Base-by-base conservation (phyloP, 2,113 vertebrate genomes). In the Hystrix brachyura region DNA sequence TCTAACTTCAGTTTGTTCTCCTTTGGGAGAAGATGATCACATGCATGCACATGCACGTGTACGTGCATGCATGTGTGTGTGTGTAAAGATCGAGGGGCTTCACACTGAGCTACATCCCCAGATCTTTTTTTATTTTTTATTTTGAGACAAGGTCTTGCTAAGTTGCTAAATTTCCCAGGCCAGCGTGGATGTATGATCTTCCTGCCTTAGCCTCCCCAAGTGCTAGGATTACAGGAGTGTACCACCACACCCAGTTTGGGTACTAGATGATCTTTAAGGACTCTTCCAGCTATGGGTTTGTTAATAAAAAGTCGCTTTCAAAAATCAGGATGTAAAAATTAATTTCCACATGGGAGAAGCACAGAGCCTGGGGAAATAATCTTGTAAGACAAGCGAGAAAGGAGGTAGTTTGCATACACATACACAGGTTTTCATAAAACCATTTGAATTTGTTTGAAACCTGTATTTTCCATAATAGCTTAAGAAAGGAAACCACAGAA, bases 401-500 rank as follows among this genome's bases (percentile, higher is more conserved):
- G 74, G 38, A 55, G 55, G 32, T 51, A 38, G 4, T 67, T 81
- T 93, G 10, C 71, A 95, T 48, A 60, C 17, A 59, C 6, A 60
- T 0, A 83, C 86, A 9, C 13, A 85, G 46, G 19, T 94, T 90
- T 95, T 84, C 29, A 57, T 81, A 90, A 96, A 95, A 90, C 57
- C 51, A 23, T 51, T 62, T 92, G 81, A 95, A 72, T 83, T 87
- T 51, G 53, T 23, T 2, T 0, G 91, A 83, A 94, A 94, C 51
- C 29, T 1, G 2, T 87, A 78, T 96, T 94, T 90, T 72, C 60
- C 29, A 74, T 46, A 91, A 43, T 13, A 81, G 48, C 69, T 87
- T 86, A 76, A 91, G 69, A 91, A 76, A 86, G 12, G 34, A 76
- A 93, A 84, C 12, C 55, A 93, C n/a, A 81, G 65, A 94, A 95